Percentiles rank a stretch among this genome's conserved stretches.
phyloP scores from a whole-genome alignment of 1,140 invertebrate species.

The Zaprionus davidi region DNA sequence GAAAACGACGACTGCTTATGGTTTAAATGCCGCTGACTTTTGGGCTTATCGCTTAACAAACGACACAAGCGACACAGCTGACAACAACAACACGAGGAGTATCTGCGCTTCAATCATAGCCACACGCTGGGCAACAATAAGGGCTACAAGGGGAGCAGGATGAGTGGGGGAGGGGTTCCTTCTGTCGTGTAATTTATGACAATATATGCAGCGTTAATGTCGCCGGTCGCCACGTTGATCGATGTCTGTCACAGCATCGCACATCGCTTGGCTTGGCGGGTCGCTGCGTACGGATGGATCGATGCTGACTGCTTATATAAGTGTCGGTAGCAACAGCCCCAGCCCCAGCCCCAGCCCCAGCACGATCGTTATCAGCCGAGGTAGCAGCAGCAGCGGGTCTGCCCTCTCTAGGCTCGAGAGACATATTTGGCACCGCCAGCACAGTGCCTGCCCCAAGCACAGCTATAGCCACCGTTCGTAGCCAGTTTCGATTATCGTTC shows the following conservation, averaged over 20 bases:
- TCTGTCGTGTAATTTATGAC: conserved; percentile 78
- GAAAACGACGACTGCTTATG: conserved; percentile 55
- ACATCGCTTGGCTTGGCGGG: background rate
- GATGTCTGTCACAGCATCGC: conserved; percentile 71
- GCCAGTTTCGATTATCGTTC: conserved; percentile 63
- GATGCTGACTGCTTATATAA: conserved; percentile 79
- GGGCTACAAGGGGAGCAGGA: conserved; percentile 39
- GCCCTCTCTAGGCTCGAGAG: conserved; percentile 36
- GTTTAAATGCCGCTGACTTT: conserved; percentile 78
- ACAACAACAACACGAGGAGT: conserved; percentile 28
- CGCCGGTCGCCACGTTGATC: conserved; percentile 73
- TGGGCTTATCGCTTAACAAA: conserved; percentile 57
- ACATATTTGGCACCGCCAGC: conserved; percentile 76
- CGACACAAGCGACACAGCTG: conserved; percentile 48
- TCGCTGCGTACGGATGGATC: conserved; percentile 21
- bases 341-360: conserved; percentile 28
- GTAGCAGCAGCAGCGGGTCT: background rate
- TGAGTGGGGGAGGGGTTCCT: conserved; percentile 2
- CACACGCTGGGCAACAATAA: conserved; percentile 35
- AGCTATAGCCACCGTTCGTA: background rate
- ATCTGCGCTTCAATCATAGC: conserved; percentile 49
- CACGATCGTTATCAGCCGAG: conserved; percentile 64
- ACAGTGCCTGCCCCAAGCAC: conserved; percentile 3
- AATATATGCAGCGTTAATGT: conserved; percentile 83
- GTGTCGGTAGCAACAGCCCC: conserved; percentile 56